Base-by-base conservation (phyloP, 37 sponge, comb jelly and placozoan genomes). In the Crambe crambe region DNA sequence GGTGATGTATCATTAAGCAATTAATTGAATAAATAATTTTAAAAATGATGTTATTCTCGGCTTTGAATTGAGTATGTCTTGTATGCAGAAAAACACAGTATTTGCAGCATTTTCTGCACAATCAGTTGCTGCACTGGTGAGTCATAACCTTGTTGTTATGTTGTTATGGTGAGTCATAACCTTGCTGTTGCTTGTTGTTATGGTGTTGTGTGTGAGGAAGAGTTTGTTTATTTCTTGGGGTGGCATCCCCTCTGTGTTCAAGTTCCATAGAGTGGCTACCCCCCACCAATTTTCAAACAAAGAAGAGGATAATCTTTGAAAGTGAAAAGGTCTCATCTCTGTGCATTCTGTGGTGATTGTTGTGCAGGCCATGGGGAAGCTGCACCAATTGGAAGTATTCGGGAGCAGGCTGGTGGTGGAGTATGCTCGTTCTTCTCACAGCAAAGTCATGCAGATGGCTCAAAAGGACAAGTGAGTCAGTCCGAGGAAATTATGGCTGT, bases 371-470 rank as follows among this genome's bases (percentile, higher is more conserved):
- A 32, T 98, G 90, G 63, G 64, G 25, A 88, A 87, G 74, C 86
- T 98, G 2, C 99, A 98, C 43, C 99, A 98, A 77, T 69, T 96
- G 62, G 78, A 94, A 3, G 80, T 98, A 72, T 89, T 98, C 72
- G 97, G 93, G 9, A 70, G 70, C 17, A 64, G 89, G 73, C 86
- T 98, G 20, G 83, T 89, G 26, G 97, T 96, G 25, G 87, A 89
- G 59, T 96, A 80, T 80, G 88, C 91, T 39, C 47, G 66, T 8
- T 60, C 80, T 1, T 51, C 9, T 21, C 70, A 68, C 42, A 18
- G 35, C 0, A 18, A 4, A 3, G 5, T 25, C 27, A 2, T 83
- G 4, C 76, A 75, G 36, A 82, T 42, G 17, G 30, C 80, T 26
- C 35, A 61, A 0, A 41, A 15, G 27, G 80, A 86, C 68, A 87